Conservation (phyloP, 1,140 invertebrate species). For the Chelonus insularis region DNA sequence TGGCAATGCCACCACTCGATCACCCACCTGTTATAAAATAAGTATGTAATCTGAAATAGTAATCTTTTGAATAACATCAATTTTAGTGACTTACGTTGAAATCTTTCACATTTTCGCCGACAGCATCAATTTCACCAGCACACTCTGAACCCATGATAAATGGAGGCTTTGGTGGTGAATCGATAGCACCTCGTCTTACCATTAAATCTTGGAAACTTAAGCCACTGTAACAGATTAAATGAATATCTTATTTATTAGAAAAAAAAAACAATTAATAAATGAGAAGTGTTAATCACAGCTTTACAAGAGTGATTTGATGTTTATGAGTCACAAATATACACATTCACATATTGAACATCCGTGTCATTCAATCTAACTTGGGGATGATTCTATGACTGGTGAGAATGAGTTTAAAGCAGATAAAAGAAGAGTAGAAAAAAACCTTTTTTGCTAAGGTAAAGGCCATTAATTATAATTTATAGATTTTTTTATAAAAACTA, state of each 20-base stretch:
- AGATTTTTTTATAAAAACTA: no score
- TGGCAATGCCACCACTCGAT: conserved; percentile 81
- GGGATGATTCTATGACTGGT: no score
- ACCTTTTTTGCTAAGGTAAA: no score
- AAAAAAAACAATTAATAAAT: background rate
- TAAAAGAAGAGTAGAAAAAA: no score
- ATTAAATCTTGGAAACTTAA: conserved; percentile 86
- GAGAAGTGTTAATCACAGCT: no score
- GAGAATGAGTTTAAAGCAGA: no score
- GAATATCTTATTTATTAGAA: conserved; percentile 20
- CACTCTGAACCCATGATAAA: conserved; percentile 88
- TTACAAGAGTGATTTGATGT: no score
- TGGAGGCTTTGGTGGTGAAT: conserved; percentile 82
- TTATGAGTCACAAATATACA: no score
- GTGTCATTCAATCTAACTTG: no score
- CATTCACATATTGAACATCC: no score
- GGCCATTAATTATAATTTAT: no score
- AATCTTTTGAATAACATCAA: background rate
- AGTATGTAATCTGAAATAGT: no score
- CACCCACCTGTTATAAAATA: conserved; percentile 72
- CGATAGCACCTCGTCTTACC: conserved; percentile 81
- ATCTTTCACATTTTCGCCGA: conserved; percentile 80
- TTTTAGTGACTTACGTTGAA: conserved; percentile 75
- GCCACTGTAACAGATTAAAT: conserved; percentile 63
- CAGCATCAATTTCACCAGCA: conserved; percentile 78